Evolutionary conservation across 2,888 invertebrate species (phyloP).

Genomic region (Liopterus haemorrhoidalis): DNA sequence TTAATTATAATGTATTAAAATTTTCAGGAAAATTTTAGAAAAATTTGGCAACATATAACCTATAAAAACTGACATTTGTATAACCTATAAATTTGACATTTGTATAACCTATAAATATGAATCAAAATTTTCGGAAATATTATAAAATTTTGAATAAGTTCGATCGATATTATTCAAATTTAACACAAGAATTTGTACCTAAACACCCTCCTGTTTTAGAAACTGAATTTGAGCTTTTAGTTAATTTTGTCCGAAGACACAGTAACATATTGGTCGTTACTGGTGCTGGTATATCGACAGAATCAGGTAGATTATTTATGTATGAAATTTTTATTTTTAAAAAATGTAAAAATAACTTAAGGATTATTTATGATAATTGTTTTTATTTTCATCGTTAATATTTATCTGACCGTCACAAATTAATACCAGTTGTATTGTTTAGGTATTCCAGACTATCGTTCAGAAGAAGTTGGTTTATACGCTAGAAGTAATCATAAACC

Average conservation of each 20-base stretch:
- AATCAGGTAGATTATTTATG: slow-evolving; percentile 81
- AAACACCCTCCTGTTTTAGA: slow-evolving; percentile 60
- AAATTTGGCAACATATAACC: no score
- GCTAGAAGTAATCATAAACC: slow-evolving; percentile 80
- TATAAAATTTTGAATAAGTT: no score
- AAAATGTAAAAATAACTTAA: neutral
- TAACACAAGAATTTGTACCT: slow-evolving; percentile 57
- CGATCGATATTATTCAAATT: no score
- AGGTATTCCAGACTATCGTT: slow-evolving; percentile 94
- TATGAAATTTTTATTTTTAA: neutral
- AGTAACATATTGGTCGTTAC: slow-evolving; percentile 67
- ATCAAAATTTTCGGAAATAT: no score
- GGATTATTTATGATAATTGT: neutral
- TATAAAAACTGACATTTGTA: no score
- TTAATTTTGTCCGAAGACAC: slow-evolving; percentile 54
- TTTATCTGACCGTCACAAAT: slow-evolving; percentile 7
- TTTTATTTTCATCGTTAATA: slow-evolving; percentile 2
- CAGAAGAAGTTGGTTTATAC: slow-evolving; percentile 86
- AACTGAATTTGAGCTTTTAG: slow-evolving; percentile 54
- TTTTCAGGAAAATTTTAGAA: no score
- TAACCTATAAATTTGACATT: no score
- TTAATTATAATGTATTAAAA: no score
- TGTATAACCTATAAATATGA: no score
- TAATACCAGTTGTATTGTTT: slow-evolving; percentile 26
- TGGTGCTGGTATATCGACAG: slow-evolving; percentile 95